phyloP scores from a whole-genome alignment of 2,113 vertebrate species.

The Mobula hypostoma region DNA sequence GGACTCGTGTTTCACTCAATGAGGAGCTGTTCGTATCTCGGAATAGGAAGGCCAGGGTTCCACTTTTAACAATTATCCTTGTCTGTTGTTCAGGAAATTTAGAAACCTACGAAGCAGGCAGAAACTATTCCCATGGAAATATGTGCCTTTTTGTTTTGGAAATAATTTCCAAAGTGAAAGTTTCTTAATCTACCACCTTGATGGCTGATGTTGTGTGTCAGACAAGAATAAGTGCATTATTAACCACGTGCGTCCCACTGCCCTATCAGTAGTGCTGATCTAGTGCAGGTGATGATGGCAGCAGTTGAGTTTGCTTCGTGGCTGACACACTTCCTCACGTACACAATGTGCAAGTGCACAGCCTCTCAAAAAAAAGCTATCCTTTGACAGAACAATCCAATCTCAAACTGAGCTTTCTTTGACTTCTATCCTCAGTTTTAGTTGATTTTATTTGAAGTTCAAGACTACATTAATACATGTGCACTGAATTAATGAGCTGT shows the following conservation, averaged over 20 bases:
- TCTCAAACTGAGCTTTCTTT: neutral
- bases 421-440: neutral
- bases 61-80: neutral
- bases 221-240: neutral
- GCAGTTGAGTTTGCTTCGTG: neutral
- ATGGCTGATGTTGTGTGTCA: neutral
- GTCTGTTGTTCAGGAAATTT: conserved; percentile 6
- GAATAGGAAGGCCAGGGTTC: neutral
- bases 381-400: neutral
- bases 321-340: neutral
- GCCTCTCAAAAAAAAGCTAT: too few relatives aligned
- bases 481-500: conserved; percentile 5
- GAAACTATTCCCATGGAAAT: conserved; percentile 3
- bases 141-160: conserved; percentile 23
- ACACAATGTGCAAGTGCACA: neutral
- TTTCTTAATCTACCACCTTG: neutral
- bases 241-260: neutral
- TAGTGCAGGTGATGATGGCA: neutral
- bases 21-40: neutral
- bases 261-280: neutral
- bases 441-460: neutral
- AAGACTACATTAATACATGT: neutral
- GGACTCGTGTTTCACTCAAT: neutral
- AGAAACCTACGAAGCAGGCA: neutral
- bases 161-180: neutral